phyloP scores from a whole-genome alignment of 2,113 vertebrate genomes.

The Coregonus clupeaformis region DNA sequence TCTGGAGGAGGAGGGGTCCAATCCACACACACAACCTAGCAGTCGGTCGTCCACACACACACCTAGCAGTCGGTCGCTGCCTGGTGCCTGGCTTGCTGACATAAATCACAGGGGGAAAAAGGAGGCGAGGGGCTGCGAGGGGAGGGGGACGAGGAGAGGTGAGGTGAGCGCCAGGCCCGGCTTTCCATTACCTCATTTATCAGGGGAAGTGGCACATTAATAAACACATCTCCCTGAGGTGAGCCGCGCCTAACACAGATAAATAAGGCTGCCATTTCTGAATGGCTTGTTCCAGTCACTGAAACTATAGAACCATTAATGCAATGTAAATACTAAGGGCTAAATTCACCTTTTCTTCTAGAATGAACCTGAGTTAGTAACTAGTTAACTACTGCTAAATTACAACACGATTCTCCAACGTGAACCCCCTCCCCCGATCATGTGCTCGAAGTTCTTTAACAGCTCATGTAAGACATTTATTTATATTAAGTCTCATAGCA shows the following conservation, averaged over 20 bases:
- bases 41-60: too few relatives aligned
- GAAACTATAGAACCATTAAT: conserved; percentile 53
- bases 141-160: not conserved
- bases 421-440: not conserved
- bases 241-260: conserved; percentile 82
- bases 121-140: conserved; percentile 56
- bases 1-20: not conserved
- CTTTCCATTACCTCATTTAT: conserved; percentile 92
- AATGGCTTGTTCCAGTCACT: conserved; percentile 76
- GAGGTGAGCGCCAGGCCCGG: conserved; percentile 74
- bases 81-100: conserved; percentile 33
- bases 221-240: conserved; percentile 89
- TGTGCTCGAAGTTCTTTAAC: conserved; percentile 1
- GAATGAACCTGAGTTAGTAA: not conserved
- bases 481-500: not conserved
- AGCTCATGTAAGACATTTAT: not conserved
- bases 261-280: conserved; percentile 83
- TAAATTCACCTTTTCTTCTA: conserved; percentile 11
- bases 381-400: conserved; percentile 6
- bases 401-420: not conserved
- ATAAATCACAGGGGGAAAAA: conserved; percentile 60
- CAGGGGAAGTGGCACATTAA: conserved; percentile 90
- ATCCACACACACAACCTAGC: not conserved
- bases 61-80: not conserved
- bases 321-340: conserved; percentile 62